Evolutionary conservation across 2,888 invertebrate genomes (phyloP), one percentile per base, ranked within the genome.

Genomic region (Meiosimyza platycephala): DNA sequence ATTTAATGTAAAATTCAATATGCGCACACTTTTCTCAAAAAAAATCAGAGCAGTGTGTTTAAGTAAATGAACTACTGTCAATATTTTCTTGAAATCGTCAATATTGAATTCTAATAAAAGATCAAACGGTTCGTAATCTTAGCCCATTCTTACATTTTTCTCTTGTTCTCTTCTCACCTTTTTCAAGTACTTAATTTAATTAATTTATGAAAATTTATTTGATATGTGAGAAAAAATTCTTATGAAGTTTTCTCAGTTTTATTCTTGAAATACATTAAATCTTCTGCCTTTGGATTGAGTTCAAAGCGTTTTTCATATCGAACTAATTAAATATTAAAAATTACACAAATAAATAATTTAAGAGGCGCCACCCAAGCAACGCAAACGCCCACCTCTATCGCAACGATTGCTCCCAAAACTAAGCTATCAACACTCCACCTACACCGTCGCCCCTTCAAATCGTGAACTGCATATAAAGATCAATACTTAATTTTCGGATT

Each of bases 301-400:
- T 82, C 82, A 82, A 82, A 82, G 82, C 76, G 74, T 72, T 76
- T 74, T 63, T 47, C 22, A 16, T 9, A 18, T 62, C 63, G 12
- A 67, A 15, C 76, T 75, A 77, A 80, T 80, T 81, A 83, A 83
- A 80, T 83, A 84, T 84, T 83, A 83, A 79, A 81, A 83, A 84
- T 82, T 81, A 79, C 73, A 75, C 69, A 71, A 76, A 80, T 72
- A 77, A 78, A 78, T 78, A 77, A 79, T 77, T 75, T 71, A 76
- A 73, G 57, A 75, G 81, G 80, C 80, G 80, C 80, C 80, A 77
- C 74, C 76, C 76, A 74, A 50, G 76, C 22, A 57, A 16, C 12
- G 15, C n/a, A 18, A 47, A 12, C n/a, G 13, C 54, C 74, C 72
- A 72, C 66, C 73, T 71, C 69, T 72, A 64, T 40, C 22, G 55